A percentile compares a stretch with the other conserved stretches of the same genome.
Conservation (phyloP, 2,888 invertebrate genomes). For the Spisula subtruncata region DNA sequence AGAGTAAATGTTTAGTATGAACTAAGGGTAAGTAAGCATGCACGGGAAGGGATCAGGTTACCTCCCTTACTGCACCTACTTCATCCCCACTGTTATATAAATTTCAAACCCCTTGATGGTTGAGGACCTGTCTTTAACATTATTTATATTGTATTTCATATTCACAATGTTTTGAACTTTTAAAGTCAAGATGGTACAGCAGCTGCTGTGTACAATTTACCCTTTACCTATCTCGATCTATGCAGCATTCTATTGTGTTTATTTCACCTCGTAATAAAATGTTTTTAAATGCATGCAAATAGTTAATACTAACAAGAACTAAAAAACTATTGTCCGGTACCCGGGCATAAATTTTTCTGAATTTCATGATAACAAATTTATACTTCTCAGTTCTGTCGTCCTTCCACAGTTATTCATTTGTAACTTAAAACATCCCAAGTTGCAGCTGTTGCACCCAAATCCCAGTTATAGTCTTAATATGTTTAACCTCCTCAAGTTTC, state of each 20-base stretch:
- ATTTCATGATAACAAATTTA: too few species aligned
- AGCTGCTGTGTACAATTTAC: neutral
- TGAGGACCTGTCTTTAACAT: neutral
- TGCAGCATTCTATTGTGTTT: neutral
- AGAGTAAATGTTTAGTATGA: constrained; percentile 10
- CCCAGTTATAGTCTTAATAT: neutral
- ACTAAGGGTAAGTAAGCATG: constrained; percentile 43
- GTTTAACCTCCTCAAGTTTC: neutral
- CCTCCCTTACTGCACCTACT: constrained; percentile 24
- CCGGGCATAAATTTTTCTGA: too few species aligned
- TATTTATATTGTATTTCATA: neutral
- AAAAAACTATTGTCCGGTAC: neutral
- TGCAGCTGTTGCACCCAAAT: too few species aligned
- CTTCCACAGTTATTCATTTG: neutral
- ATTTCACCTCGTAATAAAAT: neutral
- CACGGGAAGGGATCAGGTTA: neutral
- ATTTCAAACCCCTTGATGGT: neutral
- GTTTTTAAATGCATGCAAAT: neutral
- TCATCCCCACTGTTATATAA: neutral
- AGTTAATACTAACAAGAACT: neutral
- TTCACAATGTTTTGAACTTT: neutral
- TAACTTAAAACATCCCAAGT: too few species aligned
- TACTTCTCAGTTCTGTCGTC: too few species aligned
- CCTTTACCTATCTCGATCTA: neutral
- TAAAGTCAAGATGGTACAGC: neutral